Evolutionary conservation across 1,140 invertebrate species (phyloP), one percentile per base, ranked within the genome.

Genomic region (Bombyx mandarina): DNA sequence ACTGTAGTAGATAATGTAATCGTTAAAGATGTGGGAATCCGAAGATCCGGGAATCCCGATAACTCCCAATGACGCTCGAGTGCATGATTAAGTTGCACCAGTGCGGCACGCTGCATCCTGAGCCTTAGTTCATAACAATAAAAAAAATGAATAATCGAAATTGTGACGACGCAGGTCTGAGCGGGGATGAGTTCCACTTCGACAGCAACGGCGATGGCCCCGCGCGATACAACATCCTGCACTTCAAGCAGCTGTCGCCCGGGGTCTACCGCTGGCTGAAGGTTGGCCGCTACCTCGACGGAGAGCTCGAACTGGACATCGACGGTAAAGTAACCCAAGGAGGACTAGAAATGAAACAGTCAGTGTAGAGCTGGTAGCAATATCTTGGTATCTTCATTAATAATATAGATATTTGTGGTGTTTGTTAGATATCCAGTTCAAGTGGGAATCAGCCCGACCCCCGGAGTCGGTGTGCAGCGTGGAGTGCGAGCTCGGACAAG

Each of bases 191-290:
- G 68, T 98, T 99, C 82, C 92, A 93, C 62, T 99, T 98, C 82
- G 94, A 97, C 79, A 87, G 79, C 10, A 95, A 96, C 69, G 96
- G 96, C 1, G 97, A 99, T 72, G 97, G 96, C 0, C 97, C 97
- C 1, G 95, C 96, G 0, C 90, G 97, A 5, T 99, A 99, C 88
- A 96, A 97, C 71, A 98, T 98, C 58, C 93, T 98, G 51, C 97
- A 98, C 78, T 99, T 97, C 89, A 96, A 97, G 76, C 95, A 97
- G 79, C 90, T 92, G 1, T 85, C 89, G 3, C 89, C 88, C 0
- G 94, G 93, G 1, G 89, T 91, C 45, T 97, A 94, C 82, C 89
- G 92, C 60, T 98, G 97, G 97, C 89, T 96, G 9, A 92, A 93
- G 60, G 95, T 98, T 1, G 96, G 96, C 1, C 91, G 95, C 75